Conservation (phyloP, 1,140 invertebrate genomes). For the Nymphalis io region DNA sequence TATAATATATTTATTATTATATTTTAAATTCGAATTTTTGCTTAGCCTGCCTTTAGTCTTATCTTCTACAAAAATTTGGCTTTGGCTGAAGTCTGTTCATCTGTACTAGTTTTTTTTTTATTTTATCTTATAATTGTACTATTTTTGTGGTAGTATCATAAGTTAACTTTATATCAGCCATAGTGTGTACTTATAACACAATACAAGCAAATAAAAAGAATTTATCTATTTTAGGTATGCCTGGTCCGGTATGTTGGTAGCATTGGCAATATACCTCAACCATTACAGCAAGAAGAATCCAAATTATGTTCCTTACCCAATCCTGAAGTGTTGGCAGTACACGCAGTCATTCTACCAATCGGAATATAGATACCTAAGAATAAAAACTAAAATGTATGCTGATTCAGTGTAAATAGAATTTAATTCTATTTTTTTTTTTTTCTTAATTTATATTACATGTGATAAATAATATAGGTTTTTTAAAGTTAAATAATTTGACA, state of each 20-base stretch:
- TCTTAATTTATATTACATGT: neutral
- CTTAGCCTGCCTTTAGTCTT: no score
- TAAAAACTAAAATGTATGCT: constrained; percentile 66
- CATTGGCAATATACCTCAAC: constrained; percentile 95
- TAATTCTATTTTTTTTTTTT: neutral
- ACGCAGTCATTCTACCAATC: constrained; percentile 58
- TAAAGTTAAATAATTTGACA: neutral
- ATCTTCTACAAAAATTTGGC: no score
- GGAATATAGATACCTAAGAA: constrained; percentile 64
- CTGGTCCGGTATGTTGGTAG: constrained; percentile 93
- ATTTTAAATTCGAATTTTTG: no score
- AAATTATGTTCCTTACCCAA: constrained; percentile 55
- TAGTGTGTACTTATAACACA: neutral
- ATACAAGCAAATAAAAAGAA: neutral
- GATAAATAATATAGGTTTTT: neutral
- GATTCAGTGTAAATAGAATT: constrained; percentile 54
- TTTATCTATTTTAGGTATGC: constrained; percentile 86
- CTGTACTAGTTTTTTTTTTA: no score
- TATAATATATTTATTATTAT: no score
- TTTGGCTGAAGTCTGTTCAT: no score
- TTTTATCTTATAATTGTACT: no score
- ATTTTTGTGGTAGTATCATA: no score
- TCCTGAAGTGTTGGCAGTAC: constrained; percentile 53
- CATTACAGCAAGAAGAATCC: constrained; percentile 89
- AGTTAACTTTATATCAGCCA: no score